Evolutionary conservation across 2,113 vertebrate species (phyloP).

Genomic region (Xiphophorus couchianus): DNA sequence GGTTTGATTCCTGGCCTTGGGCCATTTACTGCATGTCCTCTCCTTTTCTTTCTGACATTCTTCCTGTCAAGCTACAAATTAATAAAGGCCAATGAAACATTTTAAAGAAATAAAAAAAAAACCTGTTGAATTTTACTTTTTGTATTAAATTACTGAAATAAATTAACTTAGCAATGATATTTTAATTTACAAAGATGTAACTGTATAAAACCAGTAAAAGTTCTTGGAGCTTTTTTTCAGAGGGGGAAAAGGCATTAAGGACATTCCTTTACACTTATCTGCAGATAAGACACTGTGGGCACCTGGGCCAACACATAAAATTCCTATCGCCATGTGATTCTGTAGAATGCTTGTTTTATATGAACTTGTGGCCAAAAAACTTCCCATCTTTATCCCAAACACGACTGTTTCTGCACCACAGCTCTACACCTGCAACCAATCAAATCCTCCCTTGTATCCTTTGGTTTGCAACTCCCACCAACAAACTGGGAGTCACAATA

Average conservation of each 20-base stretch:
- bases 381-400: slow-evolving; percentile 48
- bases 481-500: slow-evolving; percentile 48
- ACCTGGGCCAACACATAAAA: not conserved
- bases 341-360: not conserved
- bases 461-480: slow-evolving; percentile 53
- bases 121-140: too few species aligned
- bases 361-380: slow-evolving; percentile 39
- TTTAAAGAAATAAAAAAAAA: too few species aligned
- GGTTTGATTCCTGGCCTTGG: too few species aligned
- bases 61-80: too few species aligned
- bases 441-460: slow-evolving; percentile 50
- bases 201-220: not conserved
- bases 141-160: too few species aligned
- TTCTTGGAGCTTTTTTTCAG: not conserved
- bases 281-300: not conserved
- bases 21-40: too few species aligned
- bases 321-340: not conserved
- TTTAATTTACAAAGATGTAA: too few species aligned
- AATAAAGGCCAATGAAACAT: too few species aligned
- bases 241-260: not conserved
- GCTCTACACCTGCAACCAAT: slow-evolving; percentile 66
- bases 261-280: slow-evolving; percentile 22
- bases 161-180: too few species aligned
- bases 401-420: slow-evolving; percentile 39
- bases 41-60: too few species aligned